phyloP scores from a whole-genome alignment of 2,888 invertebrate species.

The Steinernema scapterisci region DNA sequence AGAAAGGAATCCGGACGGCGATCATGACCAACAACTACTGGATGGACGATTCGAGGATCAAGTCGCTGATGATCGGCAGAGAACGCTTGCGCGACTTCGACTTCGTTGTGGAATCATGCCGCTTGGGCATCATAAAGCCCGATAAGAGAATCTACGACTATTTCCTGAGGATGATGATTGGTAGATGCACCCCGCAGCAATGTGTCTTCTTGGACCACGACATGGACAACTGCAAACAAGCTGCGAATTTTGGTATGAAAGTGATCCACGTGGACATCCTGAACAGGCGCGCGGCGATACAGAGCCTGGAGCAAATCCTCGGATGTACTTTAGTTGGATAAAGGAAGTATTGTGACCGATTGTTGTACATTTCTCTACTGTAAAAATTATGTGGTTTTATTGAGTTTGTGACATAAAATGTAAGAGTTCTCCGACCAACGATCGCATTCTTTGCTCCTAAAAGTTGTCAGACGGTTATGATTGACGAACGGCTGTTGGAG shows the following conservation, averaged over 20 bases:
- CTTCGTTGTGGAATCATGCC: conserved; percentile 48
- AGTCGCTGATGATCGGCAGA: conserved; percentile 43
- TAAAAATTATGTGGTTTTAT: no score
- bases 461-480: no score
- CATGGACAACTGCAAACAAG: conserved; percentile 48
- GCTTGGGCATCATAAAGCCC: conserved; percentile 47
- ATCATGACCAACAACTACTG: conserved; percentile 51
- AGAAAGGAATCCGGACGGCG: conserved; percentile 47
- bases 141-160: conserved; percentile 44
- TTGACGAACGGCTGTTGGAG: no score
- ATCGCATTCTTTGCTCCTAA: no score
- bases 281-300: not conserved
- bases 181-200: conserved; percentile 9
- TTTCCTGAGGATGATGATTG: not conserved
- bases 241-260: conserved; percentile 45
- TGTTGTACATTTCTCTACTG: no score
- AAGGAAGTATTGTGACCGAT: no score
- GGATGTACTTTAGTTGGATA: not conserved
- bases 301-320: not conserved
- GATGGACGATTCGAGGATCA: conserved; percentile 43
- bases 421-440: no score
- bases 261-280: conserved; percentile 41
- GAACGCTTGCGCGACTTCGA: conserved; percentile 42
- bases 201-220: conserved; percentile 51
- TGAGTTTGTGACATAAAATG: no score